Evolutionary conservation across 2,888 invertebrate species (phyloP), one percentile per base, ranked within the genome.

Genomic region (Dexiosoma caninum): DNA sequence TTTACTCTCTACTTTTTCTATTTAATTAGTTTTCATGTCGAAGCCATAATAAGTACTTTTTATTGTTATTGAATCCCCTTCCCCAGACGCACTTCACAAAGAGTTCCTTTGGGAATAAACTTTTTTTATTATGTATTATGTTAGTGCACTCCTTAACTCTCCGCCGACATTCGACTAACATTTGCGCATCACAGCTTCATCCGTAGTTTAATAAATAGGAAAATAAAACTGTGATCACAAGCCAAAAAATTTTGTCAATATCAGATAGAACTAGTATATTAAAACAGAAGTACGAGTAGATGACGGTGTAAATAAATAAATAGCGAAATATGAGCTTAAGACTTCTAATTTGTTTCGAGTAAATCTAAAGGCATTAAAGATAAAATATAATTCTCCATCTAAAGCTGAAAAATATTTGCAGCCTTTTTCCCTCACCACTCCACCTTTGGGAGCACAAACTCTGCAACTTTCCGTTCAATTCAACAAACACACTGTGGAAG

Each of bases 281-380:
- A n/a, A n/a, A 57, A 53, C 62, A 40, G 27, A 37, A 30, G 57
- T 49, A 12, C 30, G 16, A 59, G 42, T 66, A 49, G 46, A 23
- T 37, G 27, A 14, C 14, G 44, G 8, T 46, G 30, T 46, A 21
- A 59, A 32, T 42, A 59, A 75, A 59, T 67, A 75, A 27, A 16
- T 35, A 71, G 27, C n/a, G 10, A 64, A 70, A n/a, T 53, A 53
- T 3, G 9, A 64, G 37, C 40, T 37, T 67, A 53, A 74, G 60
- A 40, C 64, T 64, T 72, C 51, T 64, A 81, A 77, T 81, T 81
- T 77, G 77, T 69, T 81, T 69, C 81, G 67, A 77, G 77, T 81
- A 81, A 77, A 81, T 77, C 69, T 72, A 64, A 62, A 64, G 77
- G 72, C 55, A 81, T 81, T 76, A 81, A 16, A 57, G 64, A 59